phyloP scores from a whole-genome alignment of 2,797 vertebrate species.

The Smutsia temminckii region DNA sequence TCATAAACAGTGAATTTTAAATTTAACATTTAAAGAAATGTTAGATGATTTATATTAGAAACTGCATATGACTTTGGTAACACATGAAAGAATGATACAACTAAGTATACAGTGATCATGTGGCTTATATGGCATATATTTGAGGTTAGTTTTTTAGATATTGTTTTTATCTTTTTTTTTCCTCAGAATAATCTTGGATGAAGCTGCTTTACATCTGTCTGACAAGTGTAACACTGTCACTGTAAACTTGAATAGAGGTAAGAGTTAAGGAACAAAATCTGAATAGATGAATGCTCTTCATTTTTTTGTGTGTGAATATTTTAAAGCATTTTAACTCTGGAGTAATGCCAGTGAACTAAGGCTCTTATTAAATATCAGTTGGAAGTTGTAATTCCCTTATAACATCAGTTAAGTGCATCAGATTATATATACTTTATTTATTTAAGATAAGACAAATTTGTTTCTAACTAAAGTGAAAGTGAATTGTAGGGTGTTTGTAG shows the following conservation, averaged over 20 bases:
- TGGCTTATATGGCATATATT: neutral
- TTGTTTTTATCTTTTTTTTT: constrained; percentile 35
- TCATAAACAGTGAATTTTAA: neutral
- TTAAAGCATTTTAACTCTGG: constrained; percentile 2
- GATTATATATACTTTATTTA: neutral
- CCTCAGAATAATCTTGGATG: constrained; percentile 96
- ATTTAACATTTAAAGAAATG: neutral
- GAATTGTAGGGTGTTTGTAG: neutral
- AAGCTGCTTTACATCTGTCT: constrained; percentile 95
- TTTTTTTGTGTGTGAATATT: neutral
- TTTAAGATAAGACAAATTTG: constrained; percentile 1
- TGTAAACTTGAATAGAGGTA: constrained; percentile 94
- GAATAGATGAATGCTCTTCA: neutral
- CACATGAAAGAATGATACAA: neutral
- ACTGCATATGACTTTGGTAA: neutral
- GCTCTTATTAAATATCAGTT: neutral
- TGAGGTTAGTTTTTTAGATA: neutral
- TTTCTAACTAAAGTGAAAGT: constrained; percentile 38
- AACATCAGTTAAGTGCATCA: neutral
- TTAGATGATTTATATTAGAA: neutral
- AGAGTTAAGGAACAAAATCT: constrained; percentile 53
- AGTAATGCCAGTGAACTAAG: neutral
- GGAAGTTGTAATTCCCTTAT: neutral
- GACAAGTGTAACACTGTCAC: constrained; percentile 93
- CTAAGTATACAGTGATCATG: too few relatives aligned